Percentiles rank a stretch among this genome's conserved stretches.
phyloP scores from a whole-genome alignment of 2,888 invertebrate genomes.

The Furcula furcula region DNA sequence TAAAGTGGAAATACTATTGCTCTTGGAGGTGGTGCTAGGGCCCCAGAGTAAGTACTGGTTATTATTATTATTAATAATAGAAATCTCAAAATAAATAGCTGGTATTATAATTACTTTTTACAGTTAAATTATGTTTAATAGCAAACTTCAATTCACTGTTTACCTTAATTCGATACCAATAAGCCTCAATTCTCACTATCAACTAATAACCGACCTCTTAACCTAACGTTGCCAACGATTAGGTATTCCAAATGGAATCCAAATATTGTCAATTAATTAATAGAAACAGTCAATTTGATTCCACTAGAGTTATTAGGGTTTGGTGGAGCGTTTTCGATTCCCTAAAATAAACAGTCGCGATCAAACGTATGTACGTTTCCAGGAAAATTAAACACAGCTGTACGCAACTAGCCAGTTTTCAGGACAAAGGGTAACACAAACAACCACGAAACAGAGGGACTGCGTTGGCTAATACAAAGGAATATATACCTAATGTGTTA shows the following conservation, averaged over 20 bases:
- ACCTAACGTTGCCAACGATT: slow-evolving; percentile 11
- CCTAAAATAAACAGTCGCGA: slow-evolving; percentile 13
- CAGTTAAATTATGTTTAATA: no score
- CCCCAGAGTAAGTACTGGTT: no score
- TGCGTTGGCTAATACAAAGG: slow-evolving; percentile 2
- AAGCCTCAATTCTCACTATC: no score
- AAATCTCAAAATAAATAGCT: no score
- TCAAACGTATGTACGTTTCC: slow-evolving; percentile 10
- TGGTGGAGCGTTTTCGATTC: slow-evolving; percentile 9
- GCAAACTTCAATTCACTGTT: no score
- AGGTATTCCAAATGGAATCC: slow-evolving; percentile 12
- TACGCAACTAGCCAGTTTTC: slow-evolving; percentile 8
- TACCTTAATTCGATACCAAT: no score
- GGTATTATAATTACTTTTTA: no score
- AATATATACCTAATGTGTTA: no score
- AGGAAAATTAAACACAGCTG: slow-evolving; percentile 15
- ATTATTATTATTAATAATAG: no score
- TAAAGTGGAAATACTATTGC: no score
- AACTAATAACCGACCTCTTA: no score
- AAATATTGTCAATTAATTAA: slow-evolving; percentile 22
- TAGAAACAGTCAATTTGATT: slow-evolving; percentile 17
- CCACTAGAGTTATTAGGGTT: slow-evolving; percentile 11
- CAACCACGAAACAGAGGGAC: slow-evolving; percentile 4
- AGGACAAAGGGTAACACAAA: slow-evolving; percentile 11
- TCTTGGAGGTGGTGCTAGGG: no score